phyloP scores from a whole-genome alignment of 2,888 invertebrate species.

The Entomobrya proxima region DNA sequence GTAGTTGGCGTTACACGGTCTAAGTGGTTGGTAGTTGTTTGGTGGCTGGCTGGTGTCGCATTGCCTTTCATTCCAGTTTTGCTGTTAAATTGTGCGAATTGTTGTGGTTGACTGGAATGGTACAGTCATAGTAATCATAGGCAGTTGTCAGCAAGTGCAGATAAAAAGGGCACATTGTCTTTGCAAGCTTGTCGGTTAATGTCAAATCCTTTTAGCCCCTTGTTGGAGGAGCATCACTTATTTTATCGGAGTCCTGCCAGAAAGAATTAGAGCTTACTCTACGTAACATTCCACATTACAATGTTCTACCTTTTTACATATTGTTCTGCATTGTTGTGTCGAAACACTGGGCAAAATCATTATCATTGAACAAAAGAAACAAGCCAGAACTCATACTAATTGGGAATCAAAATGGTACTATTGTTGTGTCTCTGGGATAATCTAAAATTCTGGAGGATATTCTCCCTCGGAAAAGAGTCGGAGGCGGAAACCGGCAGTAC shows the following conservation, averaged over 20 bases:
- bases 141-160: slow-evolving; percentile 4
- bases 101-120: slow-evolving; percentile 35
- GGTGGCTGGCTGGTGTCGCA: slow-evolving; percentile 8
- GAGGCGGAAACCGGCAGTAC: slow-evolving; percentile 45
- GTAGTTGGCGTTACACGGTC: slow-evolving; percentile 33
- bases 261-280: slow-evolving; percentile 42
- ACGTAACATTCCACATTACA: not conserved
- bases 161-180: slow-evolving; percentile 1
- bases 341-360: not conserved
- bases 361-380: not conserved
- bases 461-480: slow-evolving; percentile 58
- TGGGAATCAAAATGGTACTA: slow-evolving; percentile 53
- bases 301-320: not conserved
- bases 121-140: not conserved
- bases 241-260: slow-evolving; percentile 40
- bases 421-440: slow-evolving; percentile 65
- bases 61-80: slow-evolving; percentile 13
- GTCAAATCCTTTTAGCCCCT: slow-evolving; percentile 27
- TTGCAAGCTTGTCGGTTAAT: not conserved
- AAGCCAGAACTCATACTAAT: not conserved
- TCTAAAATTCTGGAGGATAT: slow-evolving; percentile 64
- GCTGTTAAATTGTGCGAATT: slow-evolving; percentile 43
- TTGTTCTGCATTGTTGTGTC: too few species aligned
- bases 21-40: slow-evolving; percentile 36
- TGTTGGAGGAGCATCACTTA: not conserved